Evolutionary conservation across 2,797 vertebrate species (phyloP).

Genomic region (Sebastes iracundus): DNA sequence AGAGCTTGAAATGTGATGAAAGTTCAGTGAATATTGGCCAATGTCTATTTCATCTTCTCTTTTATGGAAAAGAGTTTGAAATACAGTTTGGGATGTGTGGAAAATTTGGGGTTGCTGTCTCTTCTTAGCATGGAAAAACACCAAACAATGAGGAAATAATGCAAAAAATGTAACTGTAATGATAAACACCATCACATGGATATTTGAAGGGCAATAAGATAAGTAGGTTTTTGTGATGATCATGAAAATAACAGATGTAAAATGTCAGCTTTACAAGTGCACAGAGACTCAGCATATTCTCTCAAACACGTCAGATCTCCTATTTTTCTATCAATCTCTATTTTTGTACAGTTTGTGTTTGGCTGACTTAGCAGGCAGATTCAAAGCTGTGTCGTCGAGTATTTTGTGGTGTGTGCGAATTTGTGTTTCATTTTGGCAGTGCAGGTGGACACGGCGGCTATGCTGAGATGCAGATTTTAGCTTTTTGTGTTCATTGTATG

Average conservation of each 20-base stretch:
- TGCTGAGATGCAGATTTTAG: slow-evolving; percentile 16
- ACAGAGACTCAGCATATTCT: slow-evolving; percentile 33
- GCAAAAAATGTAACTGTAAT: background rate
- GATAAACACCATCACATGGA: background rate
- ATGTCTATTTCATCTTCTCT: background rate
- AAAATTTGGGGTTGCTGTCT: background rate
- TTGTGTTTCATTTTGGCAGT: slow-evolving; percentile 43
- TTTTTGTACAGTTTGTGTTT: slow-evolving; percentile 79
- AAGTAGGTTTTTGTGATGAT: background rate
- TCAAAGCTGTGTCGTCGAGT: slow-evolving; percentile 43
- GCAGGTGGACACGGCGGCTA: slow-evolving; percentile 8
- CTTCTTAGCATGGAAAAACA: background rate
- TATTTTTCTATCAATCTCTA: slow-evolving; percentile 83
- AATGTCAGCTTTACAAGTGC: slow-evolving; percentile 31
- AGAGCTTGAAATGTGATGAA: background rate
- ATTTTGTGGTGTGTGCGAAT: slow-evolving; percentile 36
- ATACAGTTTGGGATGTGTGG: background rate
- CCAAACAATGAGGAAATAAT: background rate
- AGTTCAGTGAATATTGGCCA: background rate
- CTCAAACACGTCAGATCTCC: slow-evolving; percentile 63
- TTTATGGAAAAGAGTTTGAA: background rate
- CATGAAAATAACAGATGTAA: slow-evolving; percentile 12
- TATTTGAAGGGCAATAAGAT: slow-evolving; percentile 33
- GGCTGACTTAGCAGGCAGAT: slow-evolving; percentile 49
- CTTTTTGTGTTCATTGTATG: slow-evolving; percentile 2